A percentile compares a stretch with the other conserved stretches of the same genome.
Conservation (phyloP, 37 sponge, comb jelly and placozoan species). For the Bolinopsis microptera region DNA sequence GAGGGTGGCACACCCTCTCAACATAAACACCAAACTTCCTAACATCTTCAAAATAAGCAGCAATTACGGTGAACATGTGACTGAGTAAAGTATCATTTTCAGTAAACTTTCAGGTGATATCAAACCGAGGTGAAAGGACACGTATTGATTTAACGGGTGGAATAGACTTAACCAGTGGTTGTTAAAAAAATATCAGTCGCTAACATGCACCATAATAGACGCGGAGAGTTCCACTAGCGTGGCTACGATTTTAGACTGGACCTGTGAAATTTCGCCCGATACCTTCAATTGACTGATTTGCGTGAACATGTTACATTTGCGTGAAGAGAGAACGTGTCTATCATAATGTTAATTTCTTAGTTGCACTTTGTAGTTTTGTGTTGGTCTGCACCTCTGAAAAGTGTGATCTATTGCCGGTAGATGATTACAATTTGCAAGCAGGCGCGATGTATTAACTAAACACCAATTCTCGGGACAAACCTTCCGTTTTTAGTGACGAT, state of each 20-base stretch:
- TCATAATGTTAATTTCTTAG: background rate
- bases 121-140: too few relatives aligned
- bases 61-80: background rate
- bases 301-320: background rate
- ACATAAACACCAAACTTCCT: background rate
- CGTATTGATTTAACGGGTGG: too few relatives aligned
- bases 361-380: background rate
- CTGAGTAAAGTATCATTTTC: background rate
- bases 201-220: background rate
- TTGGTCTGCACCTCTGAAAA: too few relatives aligned
- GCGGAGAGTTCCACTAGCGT: background rate
- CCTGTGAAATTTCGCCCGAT: background rate
- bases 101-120: too few relatives aligned
- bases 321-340: background rate
- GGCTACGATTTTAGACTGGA: background rate
- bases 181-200: background rate
- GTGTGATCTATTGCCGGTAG: too few relatives aligned
- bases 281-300: background rate
- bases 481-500: conserved; percentile 77
- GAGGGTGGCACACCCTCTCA: background rate
- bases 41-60: background rate
- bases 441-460: too few relatives aligned
- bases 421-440: too few relatives aligned
- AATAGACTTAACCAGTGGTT: too few relatives aligned
- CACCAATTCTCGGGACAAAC: background rate